Evolutionary conservation across 2,113 vertebrate species (phyloP).

Genomic region (Dunckerocampus dactyliophorus): DNA sequence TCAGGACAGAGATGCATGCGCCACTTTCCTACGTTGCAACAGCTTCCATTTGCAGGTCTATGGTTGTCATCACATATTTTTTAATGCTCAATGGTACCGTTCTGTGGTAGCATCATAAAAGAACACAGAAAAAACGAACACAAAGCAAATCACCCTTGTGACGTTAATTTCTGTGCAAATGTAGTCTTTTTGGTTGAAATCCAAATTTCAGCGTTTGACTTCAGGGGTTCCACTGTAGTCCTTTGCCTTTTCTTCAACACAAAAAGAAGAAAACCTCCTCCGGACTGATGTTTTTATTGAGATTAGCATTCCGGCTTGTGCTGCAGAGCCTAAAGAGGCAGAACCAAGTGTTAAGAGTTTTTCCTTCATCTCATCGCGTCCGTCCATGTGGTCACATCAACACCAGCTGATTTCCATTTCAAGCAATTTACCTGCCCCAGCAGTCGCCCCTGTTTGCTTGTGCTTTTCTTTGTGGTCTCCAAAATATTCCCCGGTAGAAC

Average conservation of each 20-base stretch:
- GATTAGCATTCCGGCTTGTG: constrained; percentile 46
- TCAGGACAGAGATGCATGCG: too few relatives aligned
- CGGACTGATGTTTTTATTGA: constrained; percentile 25
- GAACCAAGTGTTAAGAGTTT: constrained; percentile 45
- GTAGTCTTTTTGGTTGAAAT: too few relatives aligned
- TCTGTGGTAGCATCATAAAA: too few relatives aligned
- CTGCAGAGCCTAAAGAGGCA: constrained; percentile 46
- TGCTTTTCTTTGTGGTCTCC: constrained; percentile 37
- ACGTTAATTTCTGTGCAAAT: too few relatives aligned
- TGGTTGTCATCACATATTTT: too few relatives aligned
- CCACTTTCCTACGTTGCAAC: too few relatives aligned
- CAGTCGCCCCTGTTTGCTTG: constrained; percentile 30
- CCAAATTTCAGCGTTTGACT: too few relatives aligned
- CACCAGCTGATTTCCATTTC: constrained; percentile 64
- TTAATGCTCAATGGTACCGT: too few relatives aligned
- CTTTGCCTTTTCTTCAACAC: constrained; percentile 29
- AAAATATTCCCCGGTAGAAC: constrained; percentile 36
- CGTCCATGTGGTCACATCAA: constrained; percentile 54
- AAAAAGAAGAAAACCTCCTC: constrained; percentile 11
- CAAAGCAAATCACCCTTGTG: too few relatives aligned
- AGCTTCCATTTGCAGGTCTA: too few relatives aligned
- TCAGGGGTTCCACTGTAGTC: constrained; percentile 2
- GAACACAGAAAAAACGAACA: too few relatives aligned
- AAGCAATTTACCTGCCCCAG: constrained; percentile 50
- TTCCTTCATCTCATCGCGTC: constrained; percentile 53